Conservation (phyloP, 2,888 invertebrate species). For the Alcis repandata region DNA sequence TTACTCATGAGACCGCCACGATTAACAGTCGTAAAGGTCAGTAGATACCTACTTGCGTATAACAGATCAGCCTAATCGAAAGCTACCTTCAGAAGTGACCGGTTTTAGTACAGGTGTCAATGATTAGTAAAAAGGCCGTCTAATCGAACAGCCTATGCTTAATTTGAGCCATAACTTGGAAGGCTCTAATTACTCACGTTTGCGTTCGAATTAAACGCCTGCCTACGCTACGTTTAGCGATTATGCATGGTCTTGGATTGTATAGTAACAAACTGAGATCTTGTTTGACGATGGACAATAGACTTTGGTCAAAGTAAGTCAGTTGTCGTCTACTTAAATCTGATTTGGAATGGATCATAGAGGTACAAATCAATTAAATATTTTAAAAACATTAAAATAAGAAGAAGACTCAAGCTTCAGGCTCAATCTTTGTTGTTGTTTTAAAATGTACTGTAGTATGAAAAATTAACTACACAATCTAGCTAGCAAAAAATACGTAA, state of each 20-base stretch:
- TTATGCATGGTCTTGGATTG: constrained; percentile 13
- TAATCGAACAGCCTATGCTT: constrained; percentile 11
- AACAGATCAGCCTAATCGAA: constrained; percentile 2
- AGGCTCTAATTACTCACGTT: constrained; percentile 13
- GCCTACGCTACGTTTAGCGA: constrained; percentile 19
- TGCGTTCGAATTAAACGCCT: constrained; percentile 20
- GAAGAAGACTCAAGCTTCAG: too few species aligned
- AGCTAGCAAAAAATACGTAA: too few species aligned
- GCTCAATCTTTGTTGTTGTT: too few species aligned
- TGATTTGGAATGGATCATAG: too few species aligned
- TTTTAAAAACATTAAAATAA: too few species aligned
- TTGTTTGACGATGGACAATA: neutral
- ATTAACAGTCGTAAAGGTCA: constrained; percentile 5
- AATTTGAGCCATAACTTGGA: constrained; percentile 15
- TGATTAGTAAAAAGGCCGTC: constrained; percentile 19
- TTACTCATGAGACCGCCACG: constrained; percentile 2
- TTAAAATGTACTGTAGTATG: too few species aligned
- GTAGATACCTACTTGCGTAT: neutral
- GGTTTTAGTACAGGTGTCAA: constrained; percentile 23
- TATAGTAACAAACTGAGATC: neutral
- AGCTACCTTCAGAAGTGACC: constrained; percentile 11
- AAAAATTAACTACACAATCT: too few species aligned
- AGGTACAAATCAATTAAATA: too few species aligned
- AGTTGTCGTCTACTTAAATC: neutral
- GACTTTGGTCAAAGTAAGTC: neutral